Evolutionary conservation across 2,888 invertebrate genomes (phyloP), one percentile per base, ranked within the genome.

Genomic region (Aleiodes testaceus): DNA sequence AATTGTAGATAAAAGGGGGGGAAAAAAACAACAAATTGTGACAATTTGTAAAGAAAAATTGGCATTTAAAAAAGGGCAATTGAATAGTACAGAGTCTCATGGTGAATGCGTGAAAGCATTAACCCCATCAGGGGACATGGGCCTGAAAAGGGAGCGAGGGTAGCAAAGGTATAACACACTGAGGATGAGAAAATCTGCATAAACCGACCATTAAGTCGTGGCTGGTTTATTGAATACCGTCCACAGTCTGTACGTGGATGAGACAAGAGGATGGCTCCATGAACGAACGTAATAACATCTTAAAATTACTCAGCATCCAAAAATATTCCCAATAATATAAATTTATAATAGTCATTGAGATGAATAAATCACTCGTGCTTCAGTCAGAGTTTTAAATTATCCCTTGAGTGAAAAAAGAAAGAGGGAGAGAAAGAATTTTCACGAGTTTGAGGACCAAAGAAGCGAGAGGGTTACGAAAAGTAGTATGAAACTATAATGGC

Each of bases 131-230:
- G 52, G 59, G 18, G 50, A 49, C 61, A 69, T 36, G 59, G 16
- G 59, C 14, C 36, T n/a, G 9, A 42, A 44, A 55, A 44, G 64
- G 66, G 45, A 63, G 53, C 65, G 67, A 68, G 66, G 50, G 50
- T 70, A 55, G 66, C 66, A 42, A 36, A 36, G 36, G 36, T 36
- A 36, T 36, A 36, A 36, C 9, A 6, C 9, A 36, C 22, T 53
- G 77, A 78, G 79, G 77, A 81, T 79, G 77, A 77, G 16, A 76
- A 26, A 79, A 82, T 83, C 82, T 82, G 78, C 83, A 83, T 83
- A 82, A 82, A 83, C 78, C 80, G 78, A 76, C 81, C 81, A 83
- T 84, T 84, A 81, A 84, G 79, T 81, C 77, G 80, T 77, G 79
- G 80, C 75, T 80, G 78, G 78, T 81, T 80, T 81, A 82, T 82